A percentile compares a stretch with the other conserved stretches of the same genome.
Evolutionary conservation across 2,888 invertebrate species (phyloP).

Genomic region (Mythimna albipuncta): DNA sequence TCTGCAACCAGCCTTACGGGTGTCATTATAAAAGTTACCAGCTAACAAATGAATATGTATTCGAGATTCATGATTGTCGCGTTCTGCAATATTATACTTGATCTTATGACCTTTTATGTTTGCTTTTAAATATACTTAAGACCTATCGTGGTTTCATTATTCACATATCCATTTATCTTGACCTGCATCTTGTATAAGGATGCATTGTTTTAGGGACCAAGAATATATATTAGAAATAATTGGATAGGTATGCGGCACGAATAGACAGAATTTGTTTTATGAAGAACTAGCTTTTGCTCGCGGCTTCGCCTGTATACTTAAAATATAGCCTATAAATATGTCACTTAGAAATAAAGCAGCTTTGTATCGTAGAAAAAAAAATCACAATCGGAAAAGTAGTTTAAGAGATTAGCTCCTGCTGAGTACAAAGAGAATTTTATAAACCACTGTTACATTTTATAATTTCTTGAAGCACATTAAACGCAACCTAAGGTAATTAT

Average conservation of each 20-base stretch:
- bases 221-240: not conserved
- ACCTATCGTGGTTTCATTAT: slow-evolving; percentile 39
- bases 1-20: slow-evolving; percentile 22
- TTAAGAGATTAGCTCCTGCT: too few species aligned
- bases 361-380: too few species aligned
- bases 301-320: too few species aligned
- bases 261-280: not conserved
- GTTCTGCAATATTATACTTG: slow-evolving; percentile 54
- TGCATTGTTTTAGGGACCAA: slow-evolving; percentile 9
- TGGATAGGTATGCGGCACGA: not conserved
- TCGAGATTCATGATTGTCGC: slow-evolving; percentile 42
- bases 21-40: slow-evolving; percentile 39
- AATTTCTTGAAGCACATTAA: slow-evolving; percentile 20
- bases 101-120: slow-evolving; percentile 53
- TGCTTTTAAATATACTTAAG: slow-evolving; percentile 27
- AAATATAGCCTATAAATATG: too few species aligned
- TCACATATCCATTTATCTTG: slow-evolving; percentile 11
- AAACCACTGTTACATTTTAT: slow-evolving; percentile 25
- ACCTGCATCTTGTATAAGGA: slow-evolving; percentile 14
- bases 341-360: too few species aligned
- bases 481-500: slow-evolving; percentile 26
- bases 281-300: too few species aligned
- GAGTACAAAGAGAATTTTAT: not conserved
- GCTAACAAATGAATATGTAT: slow-evolving; percentile 55
- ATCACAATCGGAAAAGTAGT: too few species aligned